Conservation (phyloP, 2,113 vertebrate species). For the cat (Felis catus) region DNA sequence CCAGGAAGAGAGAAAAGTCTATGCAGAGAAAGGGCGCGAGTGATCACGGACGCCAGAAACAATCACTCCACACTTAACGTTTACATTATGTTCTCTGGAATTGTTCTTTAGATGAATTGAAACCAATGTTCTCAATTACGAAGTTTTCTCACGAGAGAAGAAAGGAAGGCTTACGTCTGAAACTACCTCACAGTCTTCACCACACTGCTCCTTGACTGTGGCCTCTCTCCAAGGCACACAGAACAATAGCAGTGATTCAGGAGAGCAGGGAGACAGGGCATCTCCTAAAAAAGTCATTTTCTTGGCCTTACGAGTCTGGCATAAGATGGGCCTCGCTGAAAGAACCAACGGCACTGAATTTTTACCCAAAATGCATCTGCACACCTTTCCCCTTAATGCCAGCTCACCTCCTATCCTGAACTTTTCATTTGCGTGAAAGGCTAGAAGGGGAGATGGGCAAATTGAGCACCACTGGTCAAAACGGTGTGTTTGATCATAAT, state of each 20-base stretch:
- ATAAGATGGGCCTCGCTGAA: neutral
- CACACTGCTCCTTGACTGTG: neutral
- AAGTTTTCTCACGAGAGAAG: conserved; percentile 10
- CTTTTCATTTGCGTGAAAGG: neutral
- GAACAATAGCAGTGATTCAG: neutral
- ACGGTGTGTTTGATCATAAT: neutral
- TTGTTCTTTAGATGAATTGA: conserved; percentile 5
- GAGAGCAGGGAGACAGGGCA: neutral
- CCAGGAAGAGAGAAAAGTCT: neutral
- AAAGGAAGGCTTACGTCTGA: neutral
- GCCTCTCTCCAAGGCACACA: neutral
- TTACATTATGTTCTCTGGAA: neutral
- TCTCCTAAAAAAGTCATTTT: neutral
- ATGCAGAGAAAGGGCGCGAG: neutral
- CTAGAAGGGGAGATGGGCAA: neutral
- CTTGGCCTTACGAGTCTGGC: neutral
- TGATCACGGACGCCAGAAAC: neutral
- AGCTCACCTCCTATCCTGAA: neutral
- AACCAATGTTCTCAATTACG: conserved; percentile 14
- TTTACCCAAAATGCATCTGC: neutral
- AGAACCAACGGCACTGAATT: neutral
- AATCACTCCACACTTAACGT: neutral
- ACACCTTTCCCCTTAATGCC: neutral
- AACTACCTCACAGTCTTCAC: neutral
- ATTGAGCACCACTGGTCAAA: neutral